Base-by-base conservation (phyloP, 2,888 invertebrate genomes). In the Alentia gelatinosa region DNA sequence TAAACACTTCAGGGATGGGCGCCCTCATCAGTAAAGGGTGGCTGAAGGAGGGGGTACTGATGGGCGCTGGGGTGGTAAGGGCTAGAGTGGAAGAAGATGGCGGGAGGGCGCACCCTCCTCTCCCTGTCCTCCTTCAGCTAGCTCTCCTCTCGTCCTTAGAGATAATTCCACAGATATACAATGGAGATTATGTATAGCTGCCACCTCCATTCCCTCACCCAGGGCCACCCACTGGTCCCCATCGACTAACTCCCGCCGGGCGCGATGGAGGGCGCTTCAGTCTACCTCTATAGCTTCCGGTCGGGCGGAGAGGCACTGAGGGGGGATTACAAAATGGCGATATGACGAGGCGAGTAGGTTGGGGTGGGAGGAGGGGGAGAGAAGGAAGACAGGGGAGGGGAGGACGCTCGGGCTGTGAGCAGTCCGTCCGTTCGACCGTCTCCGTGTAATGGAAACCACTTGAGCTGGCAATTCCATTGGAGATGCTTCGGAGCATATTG, bases 361-460 rank as follows among this genome's bases (percentile, higher is more conserved):
- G 56, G 56, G 56, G 56, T 56, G 68, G 26, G 68, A n/a, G 26
- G 68, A 68, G 68, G 68, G 68, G 68, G 5, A 4, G 68, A 68
- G 68, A n/a, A n/a, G 23, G n/a, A 1, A 19, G 30, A 68, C 30
- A 15, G 1, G 68, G 68, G 12, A 30, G 68, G 68, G 68, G 68
- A 12, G 47, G 68, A 4, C n/a, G 68, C 33, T 26, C 26, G 26
- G 12, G 26, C 68, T 30, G 12, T 68, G 33, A 68, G 68, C 68
- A 68, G 30, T 68, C 68, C 68, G n/a, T n/a, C n/a, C n/a, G n/a
- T n/a, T n/a, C n/a, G n/a, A 30, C 12, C 30, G 68, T 26, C n/a
- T n/a, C n/a, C 68, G 68, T 68, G 68, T 68, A 68, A 68, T 68
- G 68, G 68, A 68, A 68, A 68, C 68, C 68, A 68, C 68, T 68